Evolutionary conservation across 37 sponge, comb jelly and placozoan species (phyloP).

Genomic region (Spongilla lacustris): DNA sequence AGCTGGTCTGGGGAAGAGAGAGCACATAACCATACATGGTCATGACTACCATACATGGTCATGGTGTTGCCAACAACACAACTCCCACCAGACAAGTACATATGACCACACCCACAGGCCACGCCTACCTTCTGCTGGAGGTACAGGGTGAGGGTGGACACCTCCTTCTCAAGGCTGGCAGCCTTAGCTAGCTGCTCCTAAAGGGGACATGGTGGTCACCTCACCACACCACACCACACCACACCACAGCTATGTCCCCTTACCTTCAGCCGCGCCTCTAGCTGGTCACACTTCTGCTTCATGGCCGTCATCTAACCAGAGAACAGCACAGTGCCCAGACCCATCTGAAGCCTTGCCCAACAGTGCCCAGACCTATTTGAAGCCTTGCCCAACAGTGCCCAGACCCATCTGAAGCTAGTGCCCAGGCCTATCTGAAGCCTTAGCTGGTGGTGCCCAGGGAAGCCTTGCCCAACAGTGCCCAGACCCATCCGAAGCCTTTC

Average conservation of each 20-base stretch:
- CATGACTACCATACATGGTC: too few species aligned
- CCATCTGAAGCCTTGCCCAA: too few species aligned
- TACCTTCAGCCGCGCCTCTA: constrained; percentile 13
- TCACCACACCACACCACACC: not conserved
- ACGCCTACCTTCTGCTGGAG: constrained; percentile 33
- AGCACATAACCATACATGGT: not conserved
- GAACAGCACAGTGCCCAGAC: not conserved
- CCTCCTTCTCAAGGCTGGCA: constrained; percentile 8
- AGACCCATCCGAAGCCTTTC: too few species aligned
- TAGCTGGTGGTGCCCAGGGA: too few species aligned
- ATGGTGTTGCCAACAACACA: too few species aligned
- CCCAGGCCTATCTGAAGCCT: too few species aligned
- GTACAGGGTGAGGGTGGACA: constrained; percentile 7
- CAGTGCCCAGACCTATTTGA: too few species aligned
- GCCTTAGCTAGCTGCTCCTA: not conserved
- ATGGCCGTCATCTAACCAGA: not conserved
- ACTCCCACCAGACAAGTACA: too few species aligned
- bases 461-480: too few species aligned
- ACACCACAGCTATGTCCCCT: not conserved
- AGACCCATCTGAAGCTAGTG: too few species aligned
- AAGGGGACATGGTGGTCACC: too few species aligned
- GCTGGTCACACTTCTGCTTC: not conserved
- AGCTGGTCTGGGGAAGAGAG: constrained; percentile 21
- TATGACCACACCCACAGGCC: not conserved
- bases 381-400: too few species aligned